These are phyloP conservation scores for Oceanites oceanicus DNA, from an alignment of 2,113 vertebrate species.

Conservation along the genomic window DNA sequence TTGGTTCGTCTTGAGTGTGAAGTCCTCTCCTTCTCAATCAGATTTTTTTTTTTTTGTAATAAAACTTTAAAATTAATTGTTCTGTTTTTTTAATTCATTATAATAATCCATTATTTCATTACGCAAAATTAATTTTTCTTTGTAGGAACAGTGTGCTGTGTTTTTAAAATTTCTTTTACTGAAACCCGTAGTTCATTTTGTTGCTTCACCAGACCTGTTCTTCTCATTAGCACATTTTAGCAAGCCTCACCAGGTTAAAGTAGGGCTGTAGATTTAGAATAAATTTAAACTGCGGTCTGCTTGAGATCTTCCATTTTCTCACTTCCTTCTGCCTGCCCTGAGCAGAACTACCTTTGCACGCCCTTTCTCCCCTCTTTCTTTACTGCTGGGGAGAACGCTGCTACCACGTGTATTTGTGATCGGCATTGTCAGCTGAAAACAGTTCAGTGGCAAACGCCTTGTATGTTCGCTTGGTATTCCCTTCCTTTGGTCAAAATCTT, in stretches of 20 bases:
- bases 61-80: background rate
- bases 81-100: background rate
- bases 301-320: slow-evolving; percentile 19
- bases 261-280: background rate
- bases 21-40: background rate
- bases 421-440: background rate
- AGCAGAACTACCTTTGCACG: background rate
- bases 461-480: background rate
- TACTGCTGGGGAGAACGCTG: background rate
- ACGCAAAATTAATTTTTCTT: background rate
- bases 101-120: background rate
- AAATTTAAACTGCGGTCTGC: background rate
- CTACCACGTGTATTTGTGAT: background rate
- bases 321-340: background rate
- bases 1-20: background rate
- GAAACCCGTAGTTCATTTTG: background rate
- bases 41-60: background rate
- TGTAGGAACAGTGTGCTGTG: background rate
- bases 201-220: background rate
- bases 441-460: background rate
- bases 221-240: background rate
- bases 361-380: background rate
- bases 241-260: background rate
- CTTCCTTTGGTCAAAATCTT: background rate
- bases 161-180: background rate